Evolutionary conservation across 2,888 invertebrate species (phyloP).

Genomic region (Gnatocerus cornutus): DNA sequence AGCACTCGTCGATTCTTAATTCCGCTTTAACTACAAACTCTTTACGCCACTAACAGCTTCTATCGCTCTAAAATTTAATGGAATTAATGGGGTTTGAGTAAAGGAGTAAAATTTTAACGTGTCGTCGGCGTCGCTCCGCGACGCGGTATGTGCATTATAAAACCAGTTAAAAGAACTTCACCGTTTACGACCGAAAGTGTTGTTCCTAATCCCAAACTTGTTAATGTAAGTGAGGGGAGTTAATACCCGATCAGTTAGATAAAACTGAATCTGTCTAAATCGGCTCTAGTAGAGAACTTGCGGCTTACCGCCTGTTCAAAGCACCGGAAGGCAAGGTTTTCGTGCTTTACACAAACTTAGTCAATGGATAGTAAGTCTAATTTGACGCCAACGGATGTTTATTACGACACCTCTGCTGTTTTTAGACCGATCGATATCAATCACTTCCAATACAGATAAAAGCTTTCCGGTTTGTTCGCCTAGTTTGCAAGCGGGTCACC

Average conservation of each 20-base stretch:
- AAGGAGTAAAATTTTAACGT: slow-evolving; percentile 3
- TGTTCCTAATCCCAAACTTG: slow-evolving; percentile 21
- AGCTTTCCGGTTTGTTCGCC: slow-evolving; percentile 22
- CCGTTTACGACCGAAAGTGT: not conserved
- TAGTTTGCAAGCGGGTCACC: not conserved
- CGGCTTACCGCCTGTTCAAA: slow-evolving; percentile 38
- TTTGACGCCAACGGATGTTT: slow-evolving; percentile 43
- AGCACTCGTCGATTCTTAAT: not conserved
- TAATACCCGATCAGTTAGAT: slow-evolving; percentile 25
- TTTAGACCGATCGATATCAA: slow-evolving; percentile 40
- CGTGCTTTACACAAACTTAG: slow-evolving; percentile 35
- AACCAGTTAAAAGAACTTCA: not conserved
- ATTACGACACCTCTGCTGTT: slow-evolving; percentile 42
- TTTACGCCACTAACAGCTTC: not conserved
- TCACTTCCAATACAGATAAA: slow-evolving; percentile 30
- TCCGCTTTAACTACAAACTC: not conserved
- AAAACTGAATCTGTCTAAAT: slow-evolving; percentile 41
- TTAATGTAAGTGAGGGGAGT: slow-evolving; percentile 37
- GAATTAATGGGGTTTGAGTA: slow-evolving; percentile 5
- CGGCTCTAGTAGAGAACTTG: slow-evolving; percentile 37
- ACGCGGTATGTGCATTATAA: not conserved
- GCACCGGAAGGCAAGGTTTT: slow-evolving; percentile 41
- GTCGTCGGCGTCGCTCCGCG: not conserved
- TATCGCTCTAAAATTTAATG: slow-evolving; percentile 9
- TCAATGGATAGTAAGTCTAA: slow-evolving; percentile 39